Evolutionary conservation across 2,888 invertebrate genomes (phyloP).

Genomic region (Chalcosyrphus nemorum): DNA sequence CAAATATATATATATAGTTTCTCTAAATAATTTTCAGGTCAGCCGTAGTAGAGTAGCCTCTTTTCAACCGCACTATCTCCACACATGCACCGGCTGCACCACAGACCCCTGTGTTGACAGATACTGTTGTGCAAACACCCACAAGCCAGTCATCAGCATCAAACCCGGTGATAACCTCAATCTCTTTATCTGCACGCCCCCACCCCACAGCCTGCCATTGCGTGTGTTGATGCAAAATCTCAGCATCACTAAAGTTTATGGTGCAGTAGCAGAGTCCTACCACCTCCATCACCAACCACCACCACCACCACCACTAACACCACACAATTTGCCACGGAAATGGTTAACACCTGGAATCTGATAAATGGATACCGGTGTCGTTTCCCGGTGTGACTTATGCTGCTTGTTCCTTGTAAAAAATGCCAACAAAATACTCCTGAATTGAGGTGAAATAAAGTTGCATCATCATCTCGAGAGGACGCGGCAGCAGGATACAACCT

Average conservation of each 20-base stretch:
- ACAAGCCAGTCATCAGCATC: conserved; percentile 41
- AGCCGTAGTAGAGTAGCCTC: not conserved
- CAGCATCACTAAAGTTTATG: not conserved
- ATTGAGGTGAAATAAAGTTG: conserved; percentile 30
- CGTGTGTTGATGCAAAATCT: conserved; percentile 33
- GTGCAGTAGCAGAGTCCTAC: not conserved
- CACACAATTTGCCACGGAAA: conserved; percentile 52
- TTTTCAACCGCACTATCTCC: not conserved
- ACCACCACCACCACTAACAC: not conserved
- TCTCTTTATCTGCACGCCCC: conserved; percentile 35
- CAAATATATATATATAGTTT: not conserved
- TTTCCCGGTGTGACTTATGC: conserved; percentile 33
- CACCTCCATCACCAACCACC: not conserved
- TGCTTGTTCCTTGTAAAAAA: not conserved
- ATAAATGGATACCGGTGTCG: conserved; percentile 48
- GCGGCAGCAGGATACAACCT: not conserved
- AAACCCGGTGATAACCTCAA: conserved; percentile 47
- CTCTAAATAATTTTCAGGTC: conserved; percentile 6
- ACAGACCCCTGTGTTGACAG: conserved; percentile 42
- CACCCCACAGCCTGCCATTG: not conserved
- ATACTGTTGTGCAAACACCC: conserved; percentile 40
- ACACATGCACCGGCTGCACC: not conserved
- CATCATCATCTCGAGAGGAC: conserved; percentile 22
- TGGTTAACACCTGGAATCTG: conserved; percentile 64
- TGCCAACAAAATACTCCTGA: not conserved